A percentile compares a stretch with the other conserved stretches of the same genome.
Conservation (phyloP, 2,797 vertebrate species). For the Cyclura pinguis region DNA sequence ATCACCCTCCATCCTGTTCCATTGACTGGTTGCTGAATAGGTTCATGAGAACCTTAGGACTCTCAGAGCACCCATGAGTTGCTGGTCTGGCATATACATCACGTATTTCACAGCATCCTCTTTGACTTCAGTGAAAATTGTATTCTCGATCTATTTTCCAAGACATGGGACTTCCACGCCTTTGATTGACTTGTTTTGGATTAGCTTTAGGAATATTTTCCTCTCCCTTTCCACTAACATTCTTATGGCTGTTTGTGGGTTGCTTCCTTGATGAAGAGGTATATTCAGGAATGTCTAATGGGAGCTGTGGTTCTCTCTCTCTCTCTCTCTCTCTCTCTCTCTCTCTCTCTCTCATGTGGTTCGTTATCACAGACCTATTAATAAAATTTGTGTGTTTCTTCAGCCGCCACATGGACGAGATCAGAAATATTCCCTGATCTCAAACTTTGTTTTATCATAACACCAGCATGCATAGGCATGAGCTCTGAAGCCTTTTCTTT, state of each 20-base stretch:
- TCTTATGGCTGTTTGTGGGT: conserved; percentile 16
- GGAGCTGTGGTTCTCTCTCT: neutral
- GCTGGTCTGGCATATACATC: neutral
- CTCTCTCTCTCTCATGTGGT: neutral
- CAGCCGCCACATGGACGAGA: conserved; percentile 2
- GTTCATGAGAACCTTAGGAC: neutral
- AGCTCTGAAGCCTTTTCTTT: neutral
- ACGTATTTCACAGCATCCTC: neutral
- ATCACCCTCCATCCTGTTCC: neutral
- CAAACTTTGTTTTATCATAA: neutral
- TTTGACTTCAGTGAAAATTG: neutral
- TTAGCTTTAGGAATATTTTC: conserved; percentile 14
- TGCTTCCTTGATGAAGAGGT: conserved; percentile 28
- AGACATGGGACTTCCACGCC: neutral
- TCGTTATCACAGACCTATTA: neutral
- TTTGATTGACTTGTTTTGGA: conserved; percentile 9
- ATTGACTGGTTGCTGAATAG: neutral
- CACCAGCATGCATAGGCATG: neutral
- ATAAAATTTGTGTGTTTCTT: neutral
- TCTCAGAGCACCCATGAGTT: neutral
- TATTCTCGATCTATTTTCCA: neutral
- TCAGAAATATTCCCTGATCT: neutral
- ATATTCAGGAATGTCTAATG: rapidly evolving
- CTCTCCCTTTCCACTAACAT: rapidly evolving
- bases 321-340: neutral